These are phyloP conservation scores for Microctenopoma steveboyesi DNA, from an alignment of 2,797 vertebrate genomes.

Conservation along the genomic window DNA sequence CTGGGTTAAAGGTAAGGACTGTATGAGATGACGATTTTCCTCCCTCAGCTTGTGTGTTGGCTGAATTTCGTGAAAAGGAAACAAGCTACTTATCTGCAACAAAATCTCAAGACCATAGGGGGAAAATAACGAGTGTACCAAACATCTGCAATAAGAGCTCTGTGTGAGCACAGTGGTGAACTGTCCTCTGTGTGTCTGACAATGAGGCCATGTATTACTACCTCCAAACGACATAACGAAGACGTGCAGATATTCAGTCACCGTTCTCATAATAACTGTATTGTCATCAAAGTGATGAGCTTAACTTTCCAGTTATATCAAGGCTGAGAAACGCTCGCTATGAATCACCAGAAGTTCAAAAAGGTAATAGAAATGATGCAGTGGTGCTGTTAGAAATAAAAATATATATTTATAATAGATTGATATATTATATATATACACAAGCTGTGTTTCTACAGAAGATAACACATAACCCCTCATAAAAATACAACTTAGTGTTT, in stretches of 20 bases:
- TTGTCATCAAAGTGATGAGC: slow-evolving; percentile 17
- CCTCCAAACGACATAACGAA: slow-evolving; percentile 31
- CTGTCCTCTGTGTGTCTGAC: slow-evolving; percentile 64
- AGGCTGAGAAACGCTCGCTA: slow-evolving; percentile 25
- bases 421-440: too few relatives aligned
- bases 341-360: background rate
- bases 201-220: slow-evolving; percentile 58
- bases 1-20: slow-evolving; percentile 65
- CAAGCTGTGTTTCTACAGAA: too few relatives aligned
- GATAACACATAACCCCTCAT: background rate
- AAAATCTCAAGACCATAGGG: slow-evolving; percentile 42
- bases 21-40: slow-evolving; percentile 27
- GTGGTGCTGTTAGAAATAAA: too few relatives aligned
- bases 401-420: too few relatives aligned
- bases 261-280: slow-evolving; percentile 28
- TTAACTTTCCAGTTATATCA: slow-evolving; percentile 26
- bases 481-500: background rate
- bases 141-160: slow-evolving; percentile 59
- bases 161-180: slow-evolving; percentile 60
- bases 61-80: slow-evolving; percentile 13
- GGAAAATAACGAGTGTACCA: slow-evolving; percentile 21
- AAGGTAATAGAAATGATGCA: too few relatives aligned
- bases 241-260: slow-evolving; percentile 37
- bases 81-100: slow-evolving; percentile 25
- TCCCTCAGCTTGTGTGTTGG: slow-evolving; percentile 17